Evolutionary conservation across 2,888 invertebrate species (phyloP).

Genomic region (Choreutis nemorana): DNA sequence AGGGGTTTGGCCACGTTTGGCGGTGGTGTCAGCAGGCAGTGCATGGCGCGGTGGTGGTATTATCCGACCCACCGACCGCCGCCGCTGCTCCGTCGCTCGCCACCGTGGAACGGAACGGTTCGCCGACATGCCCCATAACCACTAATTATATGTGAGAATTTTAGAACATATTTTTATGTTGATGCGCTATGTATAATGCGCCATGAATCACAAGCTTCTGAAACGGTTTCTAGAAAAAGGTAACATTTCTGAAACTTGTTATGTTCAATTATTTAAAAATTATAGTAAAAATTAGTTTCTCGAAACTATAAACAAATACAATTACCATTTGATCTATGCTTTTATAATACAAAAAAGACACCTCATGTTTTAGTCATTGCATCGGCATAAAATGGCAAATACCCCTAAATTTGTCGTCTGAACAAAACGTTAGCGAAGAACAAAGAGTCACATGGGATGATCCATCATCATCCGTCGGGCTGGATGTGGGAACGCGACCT

Average conservation of each 20-base stretch:
- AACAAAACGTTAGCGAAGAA: constrained; percentile 40
- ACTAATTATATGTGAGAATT: constrained; percentile 67
- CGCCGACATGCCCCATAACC: constrained; percentile 61
- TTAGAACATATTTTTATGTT: constrained; percentile 49
- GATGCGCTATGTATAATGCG: too few relatives aligned
- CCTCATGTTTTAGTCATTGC: too few relatives aligned
- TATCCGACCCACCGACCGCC: constrained; percentile 44
- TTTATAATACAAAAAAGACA: too few relatives aligned
- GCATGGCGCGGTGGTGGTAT: constrained; percentile 25
- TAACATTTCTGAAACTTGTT: too few relatives aligned
- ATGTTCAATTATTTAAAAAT: too few relatives aligned
- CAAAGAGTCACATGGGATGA: constrained; percentile 38
- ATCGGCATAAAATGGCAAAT: too few relatives aligned
- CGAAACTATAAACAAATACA: too few relatives aligned
- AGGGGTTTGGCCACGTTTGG: constrained; percentile 17
- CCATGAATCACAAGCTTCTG: too few relatives aligned
- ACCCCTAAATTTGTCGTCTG: constrained; percentile 57
- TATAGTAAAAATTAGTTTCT: too few relatives aligned
- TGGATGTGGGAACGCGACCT: constrained; percentile 43
- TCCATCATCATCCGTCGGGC: constrained; percentile 58
- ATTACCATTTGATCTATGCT: too few relatives aligned
- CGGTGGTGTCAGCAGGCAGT: constrained; percentile 9
- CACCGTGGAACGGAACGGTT: constrained; percentile 62
- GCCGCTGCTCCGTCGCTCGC: too few relatives aligned
- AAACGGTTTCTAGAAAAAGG: too few relatives aligned